Conservation (phyloP, 2,113 vertebrate species). For the Emydocephalus ijimae region DNA sequence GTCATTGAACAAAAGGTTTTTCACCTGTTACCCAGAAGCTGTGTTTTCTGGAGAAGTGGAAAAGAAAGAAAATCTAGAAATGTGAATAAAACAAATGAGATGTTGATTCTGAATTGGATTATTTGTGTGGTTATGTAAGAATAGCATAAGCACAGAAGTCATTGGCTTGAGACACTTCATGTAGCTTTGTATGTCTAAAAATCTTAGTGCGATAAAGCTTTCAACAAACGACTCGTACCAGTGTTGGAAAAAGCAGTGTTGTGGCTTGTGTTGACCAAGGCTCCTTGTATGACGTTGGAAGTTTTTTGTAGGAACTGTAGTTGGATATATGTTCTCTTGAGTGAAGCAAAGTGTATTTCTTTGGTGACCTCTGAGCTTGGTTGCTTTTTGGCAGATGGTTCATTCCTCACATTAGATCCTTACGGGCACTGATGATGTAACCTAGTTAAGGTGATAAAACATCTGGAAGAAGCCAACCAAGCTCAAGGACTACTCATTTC, state of each 20-base stretch:
- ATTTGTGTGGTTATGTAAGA: neutral
- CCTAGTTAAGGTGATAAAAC: neutral
- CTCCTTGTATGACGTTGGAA: neutral
- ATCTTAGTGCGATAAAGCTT: neutral
- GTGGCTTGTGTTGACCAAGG: neutral
- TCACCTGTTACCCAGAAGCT: constrained; percentile 38
- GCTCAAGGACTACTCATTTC: neutral
- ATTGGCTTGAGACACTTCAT: neutral
- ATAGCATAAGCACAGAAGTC: neutral
- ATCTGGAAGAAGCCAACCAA: neutral
- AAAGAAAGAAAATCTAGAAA: constrained; percentile 56
- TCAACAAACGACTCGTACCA: neutral
- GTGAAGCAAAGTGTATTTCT: neutral
- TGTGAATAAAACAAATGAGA: constrained; percentile 75
- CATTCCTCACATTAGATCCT: too few species aligned
- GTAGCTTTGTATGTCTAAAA: neutral
- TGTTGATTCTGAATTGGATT: neutral
- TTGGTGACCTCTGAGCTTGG: too few species aligned
- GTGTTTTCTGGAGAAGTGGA: constrained; percentile 49
- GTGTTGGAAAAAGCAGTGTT: neutral
- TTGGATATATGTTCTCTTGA: neutral
- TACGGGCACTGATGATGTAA: too few species aligned
- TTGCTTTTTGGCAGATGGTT: too few species aligned
- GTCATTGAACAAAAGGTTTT: constrained; percentile 29
- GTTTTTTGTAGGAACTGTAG: neutral